Evolutionary conservation across 2,113 vertebrate species (phyloP), one percentile per base, ranked within the genome.

Genomic region (Ochotona curzoniae): DNA sequence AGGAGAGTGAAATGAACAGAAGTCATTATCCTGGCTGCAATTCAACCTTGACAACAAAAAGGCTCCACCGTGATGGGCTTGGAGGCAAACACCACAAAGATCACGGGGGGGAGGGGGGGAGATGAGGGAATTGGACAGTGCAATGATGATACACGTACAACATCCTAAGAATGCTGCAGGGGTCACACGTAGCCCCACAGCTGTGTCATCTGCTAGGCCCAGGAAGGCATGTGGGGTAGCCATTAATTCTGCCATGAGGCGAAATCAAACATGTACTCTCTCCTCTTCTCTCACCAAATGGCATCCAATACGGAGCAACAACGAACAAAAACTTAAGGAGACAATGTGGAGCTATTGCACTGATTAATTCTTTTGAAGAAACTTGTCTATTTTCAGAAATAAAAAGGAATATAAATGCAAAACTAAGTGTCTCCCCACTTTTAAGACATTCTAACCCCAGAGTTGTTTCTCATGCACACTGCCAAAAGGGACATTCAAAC

Each of bases 11-110:
- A 85, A 47, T 80, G 69, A 95, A 87, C 60, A 64, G 25, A 93
- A 91, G 91, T 79, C 84, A 94, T 93, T 94, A 87, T 63, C 76
- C 47, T 93, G 89, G 13, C 49, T 93, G 30, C 94, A 90, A 95
- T 95, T 94, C 93, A 78, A 57, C 73, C 87, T 75, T 94, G 35
- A 94, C 87, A 93, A 94, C 87, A 92, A 15, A 90, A 92, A 84
- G 21, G 20, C 70, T 91, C 61, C 25, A n/a, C 20, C 81, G 69
- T 63, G 54, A 71, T 10, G 18, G 87, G 4, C 20, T 74, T n/a
- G 47, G 88, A 78, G 51, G 60, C 91, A 2, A 70, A 49, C 8
- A 30, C 51, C 64, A 64, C 26, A 87, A 74, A 91, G 13, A 67
- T 23, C 83, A 89, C 32, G 17, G 20, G 5, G 83, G 54, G 10